phyloP scores from a whole-genome alignment of 2,888 invertebrate species.

The Harpalus rufipes region DNA sequence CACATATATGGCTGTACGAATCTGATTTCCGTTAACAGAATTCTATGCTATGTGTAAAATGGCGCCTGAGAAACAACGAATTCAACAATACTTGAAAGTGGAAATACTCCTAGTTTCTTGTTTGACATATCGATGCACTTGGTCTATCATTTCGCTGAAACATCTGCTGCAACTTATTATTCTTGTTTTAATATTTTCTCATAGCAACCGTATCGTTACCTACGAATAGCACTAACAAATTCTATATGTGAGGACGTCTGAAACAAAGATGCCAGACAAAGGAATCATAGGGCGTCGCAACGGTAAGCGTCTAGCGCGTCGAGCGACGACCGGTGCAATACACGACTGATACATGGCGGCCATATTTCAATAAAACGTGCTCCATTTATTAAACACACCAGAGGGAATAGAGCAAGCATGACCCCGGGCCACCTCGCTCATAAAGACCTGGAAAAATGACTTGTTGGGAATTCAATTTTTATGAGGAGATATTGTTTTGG shows the following conservation, averaged over 20 bases:
- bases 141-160: too few relatives aligned
- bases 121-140: too few relatives aligned
- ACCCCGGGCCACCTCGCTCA: neutral
- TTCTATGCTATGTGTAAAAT: too few relatives aligned
- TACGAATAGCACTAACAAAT: neutral
- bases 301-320: neutral
- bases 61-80: too few relatives aligned
- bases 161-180: too few relatives aligned
- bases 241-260: neutral
- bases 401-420: neutral
- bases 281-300: constrained; percentile 4
- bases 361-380: constrained; percentile 65
- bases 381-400: constrained; percentile 60
- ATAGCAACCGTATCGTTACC: too few relatives aligned
- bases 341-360: constrained; percentile 59
- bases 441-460: neutral
- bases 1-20: too few relatives aligned
- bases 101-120: too few relatives aligned
- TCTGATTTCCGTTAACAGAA: too few relatives aligned
- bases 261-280: constrained; percentile 53
- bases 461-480: neutral
- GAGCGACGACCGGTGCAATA: constrained; percentile 34
- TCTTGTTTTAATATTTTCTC: too few relatives aligned
- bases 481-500: neutral
- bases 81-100: too few relatives aligned